Evolutionary conservation across 2,888 invertebrate genomes (phyloP), one percentile per base, ranked within the genome.

Genomic region (Aquatica leii): DNA sequence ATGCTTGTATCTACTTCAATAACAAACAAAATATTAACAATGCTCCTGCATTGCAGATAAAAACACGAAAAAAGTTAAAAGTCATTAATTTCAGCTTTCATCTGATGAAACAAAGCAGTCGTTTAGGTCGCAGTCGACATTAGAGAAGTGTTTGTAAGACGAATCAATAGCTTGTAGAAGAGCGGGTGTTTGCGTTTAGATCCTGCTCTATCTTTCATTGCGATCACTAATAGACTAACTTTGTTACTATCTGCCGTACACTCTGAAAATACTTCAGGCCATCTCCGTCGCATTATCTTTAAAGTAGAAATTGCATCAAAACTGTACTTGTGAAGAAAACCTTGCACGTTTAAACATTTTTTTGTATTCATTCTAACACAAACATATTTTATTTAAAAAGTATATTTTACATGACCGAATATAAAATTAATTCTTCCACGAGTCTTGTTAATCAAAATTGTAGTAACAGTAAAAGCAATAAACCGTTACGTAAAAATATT

Each of bases 171-270:
- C 58, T 66, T 56, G 62, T 61, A 48, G 54, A 63, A 62, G 51
- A 62, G 59, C 63, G 64, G 66, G 66, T 57, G 69, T 68, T 68
- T 69, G 67, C 68, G 59, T 69, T 65, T 56, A 67, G 60, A 70
- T 66, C 66, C 71, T 63, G 62, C 65, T 69, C 69, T 73, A 74
- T 74, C 73, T 71, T 67, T 70, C 72, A 73, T 71, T 73, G 72
- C 70, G 69, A 76, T 75, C 74, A 68, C 74, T 74, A 75, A 74
- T 74, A 74, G 74, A 73, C 72, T 70, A 74, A 76, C 73, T 74
- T 74, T 74, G 74, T 73, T 75, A 74, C 68, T 66, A 71, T 71
- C 71, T 66, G 65, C 62, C 59, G 65, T 65, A 62, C 67, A 62
- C 53, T 59, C 41, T 50, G 63, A 68, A 69, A 67, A 61, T 59